phyloP scores from a whole-genome alignment of 2,797 vertebrate genomes.

The Loris lydekkerianus region DNA sequence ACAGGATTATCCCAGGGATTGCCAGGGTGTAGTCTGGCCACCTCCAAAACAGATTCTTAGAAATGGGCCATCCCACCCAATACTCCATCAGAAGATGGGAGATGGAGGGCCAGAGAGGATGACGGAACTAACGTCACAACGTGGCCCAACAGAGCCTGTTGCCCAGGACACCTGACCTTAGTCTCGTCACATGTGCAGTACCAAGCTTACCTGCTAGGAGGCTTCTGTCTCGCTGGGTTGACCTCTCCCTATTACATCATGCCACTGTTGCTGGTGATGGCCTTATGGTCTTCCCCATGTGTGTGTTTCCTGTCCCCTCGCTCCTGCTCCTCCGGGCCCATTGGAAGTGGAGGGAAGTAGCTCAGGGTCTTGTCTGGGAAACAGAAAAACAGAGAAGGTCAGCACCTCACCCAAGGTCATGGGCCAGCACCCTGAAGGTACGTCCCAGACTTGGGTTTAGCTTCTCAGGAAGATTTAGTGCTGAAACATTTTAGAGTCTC shows the following conservation, averaged over 20 bases:
- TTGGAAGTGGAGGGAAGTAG: no score
- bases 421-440: fast-evolving
- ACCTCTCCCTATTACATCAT: fast-evolving
- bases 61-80: neutral
- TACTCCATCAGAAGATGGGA: neutral
- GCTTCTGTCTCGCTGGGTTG: fast-evolving
- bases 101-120: neutral
- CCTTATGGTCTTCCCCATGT: fast-evolving
- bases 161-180: fast-evolving
- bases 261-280: fast-evolving
- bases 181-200: no score
- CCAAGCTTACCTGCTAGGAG: fast-evolving
- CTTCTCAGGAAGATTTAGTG: neutral
- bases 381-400: neutral
- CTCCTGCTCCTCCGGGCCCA: neutral
- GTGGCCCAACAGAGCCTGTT: fast-evolving
- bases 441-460: fast-evolving
- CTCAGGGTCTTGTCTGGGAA: neutral
- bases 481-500: fast-evolving
- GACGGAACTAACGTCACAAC: neutral
- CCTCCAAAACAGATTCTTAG: neutral
- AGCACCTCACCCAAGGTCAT: neutral
- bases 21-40: neutral
- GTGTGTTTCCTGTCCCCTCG: neutral
- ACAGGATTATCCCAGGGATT: no score